These are phyloP conservation scores for Pissodes strobi DNA, from an alignment of 1,140 invertebrate species.

Conservation along the genomic window DNA sequence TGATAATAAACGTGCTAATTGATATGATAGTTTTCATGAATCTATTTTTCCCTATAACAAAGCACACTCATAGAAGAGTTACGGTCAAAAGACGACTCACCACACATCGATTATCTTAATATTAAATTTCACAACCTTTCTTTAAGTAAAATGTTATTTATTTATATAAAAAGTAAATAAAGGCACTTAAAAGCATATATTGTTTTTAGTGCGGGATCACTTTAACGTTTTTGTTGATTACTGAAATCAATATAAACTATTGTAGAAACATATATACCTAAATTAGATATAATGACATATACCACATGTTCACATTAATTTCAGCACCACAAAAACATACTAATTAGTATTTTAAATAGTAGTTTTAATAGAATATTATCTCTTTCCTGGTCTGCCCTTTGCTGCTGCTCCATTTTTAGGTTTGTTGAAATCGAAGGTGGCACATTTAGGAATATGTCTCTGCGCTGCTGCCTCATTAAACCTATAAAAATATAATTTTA, in stretches of 20 bases:
- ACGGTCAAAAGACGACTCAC: no score
- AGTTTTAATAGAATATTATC: slow-evolving; percentile 9
- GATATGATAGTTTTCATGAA: no score
- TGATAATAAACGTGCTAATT: no score
- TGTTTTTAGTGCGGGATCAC: not conserved
- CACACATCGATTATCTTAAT: no score
- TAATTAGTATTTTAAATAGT: not conserved
- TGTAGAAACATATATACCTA: no score
- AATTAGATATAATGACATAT: no score
- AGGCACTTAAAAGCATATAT: slow-evolving; percentile 6
- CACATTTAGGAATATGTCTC: slow-evolving; percentile 92
- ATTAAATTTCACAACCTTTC: slow-evolving; percentile 11
- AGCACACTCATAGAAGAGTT: no score
- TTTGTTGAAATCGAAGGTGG: slow-evolving; percentile 81
- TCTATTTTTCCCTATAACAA: no score
- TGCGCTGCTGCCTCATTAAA: slow-evolving; percentile 88
- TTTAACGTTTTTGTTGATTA: not conserved
- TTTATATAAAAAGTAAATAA: not conserved
- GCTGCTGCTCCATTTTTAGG: slow-evolving; percentile 55
- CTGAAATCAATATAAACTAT: no score
- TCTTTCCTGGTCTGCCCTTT: slow-evolving; percentile 26
- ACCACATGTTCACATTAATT: no score
- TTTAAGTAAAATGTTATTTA: slow-evolving; percentile 9
- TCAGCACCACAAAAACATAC: not conserved
- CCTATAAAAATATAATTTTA: slow-evolving; percentile 22